Evolutionary conservation across 2,888 invertebrate species (phyloP), one percentile per base, ranked within the genome.

Genomic region (Drosophila demipolita): DNA sequence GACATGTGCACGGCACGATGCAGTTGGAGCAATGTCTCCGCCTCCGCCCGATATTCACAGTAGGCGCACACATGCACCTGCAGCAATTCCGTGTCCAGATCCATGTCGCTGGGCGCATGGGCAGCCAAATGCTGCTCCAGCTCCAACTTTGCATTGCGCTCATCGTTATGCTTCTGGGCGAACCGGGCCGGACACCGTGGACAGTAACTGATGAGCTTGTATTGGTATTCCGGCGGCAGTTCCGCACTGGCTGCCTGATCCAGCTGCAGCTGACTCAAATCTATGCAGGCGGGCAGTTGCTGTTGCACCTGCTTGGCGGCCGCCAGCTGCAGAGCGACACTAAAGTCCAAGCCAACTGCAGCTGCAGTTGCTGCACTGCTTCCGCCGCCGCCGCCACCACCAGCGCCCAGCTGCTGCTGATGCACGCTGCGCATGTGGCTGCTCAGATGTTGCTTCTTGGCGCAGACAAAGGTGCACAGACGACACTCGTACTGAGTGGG

Each of bases 381-480:
- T 4, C 7, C 23, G 35, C 42, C 11, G 12, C 12, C 12, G 20
- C 42, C 42, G 3, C 7, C 38, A 7, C 7, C 38, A 7, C 61
- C 38, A 9, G 8, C 23, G 23, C 71, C 32, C 40, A 70, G 57
- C 60, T 84, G 84, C 66, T 87, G 91, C 36, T 90, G 92, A 64
- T 93, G 93, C 23, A 91, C 89, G 48, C 97, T 96, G 86, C 96
- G 95, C 91, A 96, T 94, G 92, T 98, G 98, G 84, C 97, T 97
- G 90, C 96, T 96, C n/a, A 98, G 94, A 45, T 97, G 94, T 85
- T 97, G 96, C 75, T 96, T 94, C 90, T 96, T 96, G 64, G 96
- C 96, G 11, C 97, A 97, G 89, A 97, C 97, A 91, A 97, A 97
- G 78, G 96, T 96, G 92, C 98, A 98, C 82, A 95, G 94, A 29